A percentile compares a stretch with the other conserved stretches of the same genome.
Conservation (phyloP, 2,888 invertebrate genomes). For the Mesorhabditis sp. region DNA sequence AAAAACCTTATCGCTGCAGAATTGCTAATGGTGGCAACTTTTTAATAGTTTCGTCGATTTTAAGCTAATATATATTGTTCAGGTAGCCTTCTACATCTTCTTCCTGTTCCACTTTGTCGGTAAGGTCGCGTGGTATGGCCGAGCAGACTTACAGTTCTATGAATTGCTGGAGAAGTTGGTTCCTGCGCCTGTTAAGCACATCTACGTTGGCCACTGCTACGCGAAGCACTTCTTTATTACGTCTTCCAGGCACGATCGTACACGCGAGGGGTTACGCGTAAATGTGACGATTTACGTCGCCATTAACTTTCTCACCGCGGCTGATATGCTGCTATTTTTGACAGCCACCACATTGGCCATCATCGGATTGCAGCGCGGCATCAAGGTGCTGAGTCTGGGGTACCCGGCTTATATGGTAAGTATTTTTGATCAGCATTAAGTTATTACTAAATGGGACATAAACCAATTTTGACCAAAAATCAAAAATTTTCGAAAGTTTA, state of each 20-base stretch:
- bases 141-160: neutral
- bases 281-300: slow-evolving; percentile 1
- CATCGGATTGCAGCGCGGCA: neutral
- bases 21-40: neutral
- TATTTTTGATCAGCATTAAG: too few relatives aligned
- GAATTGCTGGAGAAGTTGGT: neutral
- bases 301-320: neutral
- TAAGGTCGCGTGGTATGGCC: neutral
- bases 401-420: neutral
- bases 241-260: neutral
- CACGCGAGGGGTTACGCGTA: neutral
- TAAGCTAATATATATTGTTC: neutral
- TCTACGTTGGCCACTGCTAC: too few relatives aligned
- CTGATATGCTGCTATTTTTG: neutral
- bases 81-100: neutral
- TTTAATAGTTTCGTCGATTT: neutral
- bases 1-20: neutral
- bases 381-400: neutral
- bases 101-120: neutral
- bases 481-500: too few relatives aligned
- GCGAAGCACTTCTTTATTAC: too few relatives aligned
- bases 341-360: neutral
- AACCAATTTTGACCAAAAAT: too few relatives aligned
- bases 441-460: too few relatives aligned
- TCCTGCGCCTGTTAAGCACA: too few relatives aligned